These are phyloP conservation scores for Schizotus pectinicornis DNA, from an alignment of 2,888 invertebrate species.

Conservation along the genomic window DNA sequence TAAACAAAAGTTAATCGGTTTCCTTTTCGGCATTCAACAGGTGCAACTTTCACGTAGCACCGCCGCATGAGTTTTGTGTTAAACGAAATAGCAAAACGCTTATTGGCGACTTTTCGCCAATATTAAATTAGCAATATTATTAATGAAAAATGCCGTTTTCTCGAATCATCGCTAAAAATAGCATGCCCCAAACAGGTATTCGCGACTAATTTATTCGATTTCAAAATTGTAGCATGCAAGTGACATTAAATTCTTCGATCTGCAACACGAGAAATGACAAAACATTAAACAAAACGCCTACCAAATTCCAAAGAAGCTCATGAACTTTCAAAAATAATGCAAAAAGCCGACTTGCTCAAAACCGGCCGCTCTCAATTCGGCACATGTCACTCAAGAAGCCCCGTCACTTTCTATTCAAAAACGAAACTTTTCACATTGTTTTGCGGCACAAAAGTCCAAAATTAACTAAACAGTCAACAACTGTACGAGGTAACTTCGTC, in stretches of 20 bases:
- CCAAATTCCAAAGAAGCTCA: conserved; percentile 52
- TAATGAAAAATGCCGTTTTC: background rate
- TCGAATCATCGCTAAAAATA: conserved; percentile 48
- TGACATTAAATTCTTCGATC: conserved; percentile 10
- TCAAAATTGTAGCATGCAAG: conserved; percentile 5
- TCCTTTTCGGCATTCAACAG: conserved; percentile 14
- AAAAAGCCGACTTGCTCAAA: background rate
- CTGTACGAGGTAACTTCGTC: too few species aligned
- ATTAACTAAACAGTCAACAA: background rate
- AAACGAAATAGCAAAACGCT: background rate
- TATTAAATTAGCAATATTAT: background rate
- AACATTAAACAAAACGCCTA: conserved; percentile 43
- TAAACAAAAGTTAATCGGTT: conserved; percentile 2
- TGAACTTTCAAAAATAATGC: conserved; percentile 24
- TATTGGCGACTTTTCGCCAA: background rate
- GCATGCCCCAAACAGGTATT: conserved; percentile 30
- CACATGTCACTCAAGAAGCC: background rate
- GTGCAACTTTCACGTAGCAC: conserved; percentile 5
- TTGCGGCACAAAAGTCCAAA: background rate
- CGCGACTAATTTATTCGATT: conserved; percentile 21
- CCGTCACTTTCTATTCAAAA: background rate
- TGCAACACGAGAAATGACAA: conserved; percentile 9
- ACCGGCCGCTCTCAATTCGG: background rate
- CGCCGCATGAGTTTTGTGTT: background rate
- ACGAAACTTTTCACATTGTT: background rate